A percentile compares a stretch with the other conserved stretches of the same genome.
Conservation (phyloP, 2,113 vertebrate species). For the Limnothrissa miodon region DNA sequence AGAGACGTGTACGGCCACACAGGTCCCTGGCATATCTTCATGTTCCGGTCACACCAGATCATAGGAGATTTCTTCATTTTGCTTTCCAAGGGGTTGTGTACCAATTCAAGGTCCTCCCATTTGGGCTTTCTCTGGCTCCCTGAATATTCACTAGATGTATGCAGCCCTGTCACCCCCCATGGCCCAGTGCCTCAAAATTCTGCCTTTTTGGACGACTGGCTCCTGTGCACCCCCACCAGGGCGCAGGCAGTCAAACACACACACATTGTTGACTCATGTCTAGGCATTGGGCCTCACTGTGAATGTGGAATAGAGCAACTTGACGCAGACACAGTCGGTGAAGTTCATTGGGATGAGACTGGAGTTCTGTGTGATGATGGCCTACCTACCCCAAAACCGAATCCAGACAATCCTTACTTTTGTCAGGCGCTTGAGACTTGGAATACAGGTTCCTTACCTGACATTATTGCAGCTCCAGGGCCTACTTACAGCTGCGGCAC, state of each 20-base stretch:
- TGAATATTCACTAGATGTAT: background rate
- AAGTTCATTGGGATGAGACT: background rate
- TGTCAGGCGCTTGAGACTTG: no score
- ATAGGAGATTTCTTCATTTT: background rate
- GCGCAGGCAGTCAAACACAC: background rate
- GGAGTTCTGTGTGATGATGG: background rate
- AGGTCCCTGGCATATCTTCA: background rate
- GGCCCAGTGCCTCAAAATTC: background rate
- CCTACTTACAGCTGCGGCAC: no score
- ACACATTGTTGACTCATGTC: background rate
- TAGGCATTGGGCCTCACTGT: background rate
- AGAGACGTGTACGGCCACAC: no score
- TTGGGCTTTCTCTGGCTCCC: background rate
- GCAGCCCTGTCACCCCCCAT: background rate
- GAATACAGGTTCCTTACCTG: no score
- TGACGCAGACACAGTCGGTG: no score
- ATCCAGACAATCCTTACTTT: background rate
- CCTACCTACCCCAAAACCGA: background rate
- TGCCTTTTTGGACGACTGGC: constrained; percentile 12
- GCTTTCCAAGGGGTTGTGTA: background rate
- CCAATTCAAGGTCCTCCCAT: constrained; percentile 10
- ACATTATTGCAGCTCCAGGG: no score
- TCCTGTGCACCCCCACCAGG: background rate
- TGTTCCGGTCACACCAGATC: background rate
- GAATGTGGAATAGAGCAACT: background rate